Evolutionary conservation across 2,113 vertebrate genomes (phyloP), one percentile per base, ranked within the genome.

Genomic region (Heterotis niloticus): DNA sequence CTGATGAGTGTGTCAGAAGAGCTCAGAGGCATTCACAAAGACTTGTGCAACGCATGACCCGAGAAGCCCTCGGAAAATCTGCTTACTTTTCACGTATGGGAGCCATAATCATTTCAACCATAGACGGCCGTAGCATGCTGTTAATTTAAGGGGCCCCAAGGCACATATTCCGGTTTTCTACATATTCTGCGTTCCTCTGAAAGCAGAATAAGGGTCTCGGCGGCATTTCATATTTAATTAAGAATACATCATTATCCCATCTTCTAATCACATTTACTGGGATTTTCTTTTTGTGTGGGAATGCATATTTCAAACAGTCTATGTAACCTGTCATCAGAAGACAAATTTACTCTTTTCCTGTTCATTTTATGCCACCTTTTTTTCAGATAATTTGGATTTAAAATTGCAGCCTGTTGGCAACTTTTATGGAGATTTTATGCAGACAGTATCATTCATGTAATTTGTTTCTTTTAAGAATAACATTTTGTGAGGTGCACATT

Each of bases 171-270:
- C n/a, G n/a, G n/a, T n/a, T n/a, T n/a, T n/a, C n/a, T n/a, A n/a
- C n/a, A n/a, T n/a, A n/a, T 77, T 34, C 51, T 65, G 28, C 57
- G 54, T 57, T 73, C 75, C 78, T 60, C 34, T 71, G 64, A 77
- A 80, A 81, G 60, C 68, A 66, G 51, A 73, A 78, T 75, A 68
- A 12, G n/a, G 59, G 79, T 54, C 76, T 64, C 77, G 77, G 52
- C 68, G 82, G 80, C 77, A 78, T 64, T 78, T 68, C 77, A 56
- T 29, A 73, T 80, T 83, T 74, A 81, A 81, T 84, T 86, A 81
- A 86, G 66, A 72, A 68, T 67, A 66, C 65, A 71, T 77, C 76
- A 71, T 82, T 64, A 77, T 80, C 79, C 76, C 68, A 81, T 64
- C 76, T n/a, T 80, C 79, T 77, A 80, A 78, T 80, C 79, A 79